Base-by-base conservation (phyloP, 2,113 vertebrate species). In the Stigmatopora nigra region DNA sequence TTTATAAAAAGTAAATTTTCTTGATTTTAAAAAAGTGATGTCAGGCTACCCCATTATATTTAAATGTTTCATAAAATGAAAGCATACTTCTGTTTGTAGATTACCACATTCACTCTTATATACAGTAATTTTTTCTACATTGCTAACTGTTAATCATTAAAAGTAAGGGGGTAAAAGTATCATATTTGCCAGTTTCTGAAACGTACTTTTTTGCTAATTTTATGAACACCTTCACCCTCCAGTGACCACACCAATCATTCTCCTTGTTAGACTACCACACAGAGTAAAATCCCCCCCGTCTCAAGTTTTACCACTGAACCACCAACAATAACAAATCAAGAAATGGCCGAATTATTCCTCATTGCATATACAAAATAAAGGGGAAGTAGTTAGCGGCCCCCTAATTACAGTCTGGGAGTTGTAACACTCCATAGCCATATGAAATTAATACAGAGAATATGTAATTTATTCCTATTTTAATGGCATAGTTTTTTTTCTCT, bases 271-370 rank as follows among this genome's bases (percentile, higher is more conserved):
- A 72, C 55, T 70, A 17, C 61, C 70, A 69, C 58, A 48, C 65
- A 58, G 61, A 70, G 79, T 63, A 61, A 64, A 63, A 75, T 73
- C 44, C 61, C 35, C 38, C 38, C 38, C 15, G 46, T 58, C 48
- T 61, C 9, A 53, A 72, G 55, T 56, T 64, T 62, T 67, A 25
- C 64, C 45, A 14, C 62, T 52, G 36, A 80, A 71, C 69, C 69
- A 76, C 72, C 63, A 71, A 61, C 36, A 66, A 67, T 67, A 81
- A 81, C 63, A 80, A 69, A 66, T 59, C 20, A 51, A 25, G 31
- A 68, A 66, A 64, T 41, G 51, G 44, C 20, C 20, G 64, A 68
- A 56, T 67, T 64, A 62, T 64, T 69, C 53, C 41, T 41, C 35
- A 22, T 45, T 22, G 41, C 59, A 15, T 41, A 59, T 61, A 22